phyloP scores from a whole-genome alignment of 2,888 invertebrate species.

The Tortricodes alternella region DNA sequence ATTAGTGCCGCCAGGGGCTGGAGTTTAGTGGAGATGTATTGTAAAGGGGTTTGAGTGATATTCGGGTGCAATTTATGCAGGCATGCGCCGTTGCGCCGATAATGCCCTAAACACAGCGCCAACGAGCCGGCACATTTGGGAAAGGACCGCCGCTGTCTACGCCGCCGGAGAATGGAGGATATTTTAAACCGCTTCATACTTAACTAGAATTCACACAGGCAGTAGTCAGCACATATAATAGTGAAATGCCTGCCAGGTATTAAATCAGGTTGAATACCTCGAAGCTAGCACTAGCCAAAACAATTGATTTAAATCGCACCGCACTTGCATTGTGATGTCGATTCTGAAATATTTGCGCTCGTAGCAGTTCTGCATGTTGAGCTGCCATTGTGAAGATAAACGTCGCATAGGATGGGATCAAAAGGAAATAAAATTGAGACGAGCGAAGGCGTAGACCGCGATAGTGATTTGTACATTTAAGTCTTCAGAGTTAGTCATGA shows the following conservation, averaged over 20 bases:
- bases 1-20: neutral
- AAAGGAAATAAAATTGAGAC: conserved; percentile 25
- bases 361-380: conserved; percentile 23
- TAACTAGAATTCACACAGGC: neutral
- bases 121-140: conserved; percentile 70
- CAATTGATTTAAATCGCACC: conserved; percentile 15
- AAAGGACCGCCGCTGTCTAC: conserved; percentile 63
- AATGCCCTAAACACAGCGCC: conserved; percentile 77
- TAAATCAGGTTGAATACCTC: conserved; percentile 3
- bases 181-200: neutral
- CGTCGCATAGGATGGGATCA: conserved; percentile 22
- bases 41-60: conserved; percentile 48
- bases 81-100: conserved; percentile 74
- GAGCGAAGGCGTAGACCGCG: conserved; percentile 30
- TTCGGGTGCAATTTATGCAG: conserved; percentile 72
- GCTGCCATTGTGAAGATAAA: conserved; percentile 22
- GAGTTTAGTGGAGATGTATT: conserved; percentile 36
- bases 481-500: neutral
- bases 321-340: conserved; percentile 21
- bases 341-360: conserved; percentile 17
- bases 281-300: conserved; percentile 4
- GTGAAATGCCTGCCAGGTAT: neutral
- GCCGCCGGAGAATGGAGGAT: conserved; percentile 47
- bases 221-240: neutral
- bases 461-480: conserved; percentile 17